Percentiles rank a stretch among this genome's conserved stretches.
phyloP scores from a whole-genome alignment of 2,888 invertebrate genomes.

The Calephelis perditalis region DNA sequence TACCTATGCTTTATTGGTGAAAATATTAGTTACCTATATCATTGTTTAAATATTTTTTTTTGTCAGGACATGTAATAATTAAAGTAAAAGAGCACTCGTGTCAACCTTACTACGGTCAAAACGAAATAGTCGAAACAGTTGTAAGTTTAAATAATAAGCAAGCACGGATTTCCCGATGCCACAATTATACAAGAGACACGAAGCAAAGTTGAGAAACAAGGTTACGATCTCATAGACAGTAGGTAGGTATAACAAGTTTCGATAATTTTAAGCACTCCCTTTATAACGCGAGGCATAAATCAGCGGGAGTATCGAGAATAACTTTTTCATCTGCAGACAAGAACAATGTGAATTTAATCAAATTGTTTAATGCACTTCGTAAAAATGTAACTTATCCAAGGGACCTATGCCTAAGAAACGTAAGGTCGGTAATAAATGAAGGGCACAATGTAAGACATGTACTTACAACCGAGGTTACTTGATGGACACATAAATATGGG shows the following conservation, averaged over 20 bases:
- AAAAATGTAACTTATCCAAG: too few species aligned
- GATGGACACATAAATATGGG: too few species aligned
- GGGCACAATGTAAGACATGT: too few species aligned
- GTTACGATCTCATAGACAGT: conserved; percentile 18
- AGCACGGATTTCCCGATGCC: conserved; percentile 17
- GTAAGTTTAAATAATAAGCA: conserved; percentile 15
- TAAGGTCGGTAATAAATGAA: too few species aligned
- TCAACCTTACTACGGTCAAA: conserved; percentile 17
- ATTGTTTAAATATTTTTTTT: too few species aligned
- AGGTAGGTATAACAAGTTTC: conserved; percentile 14
- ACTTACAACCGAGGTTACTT: too few species aligned
- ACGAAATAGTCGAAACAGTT: conserved; percentile 17
- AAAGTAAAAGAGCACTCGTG: conserved; percentile 18
- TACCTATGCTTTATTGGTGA: too few species aligned
- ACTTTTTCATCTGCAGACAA: conserved; percentile 13
- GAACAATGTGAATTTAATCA: too few species aligned
- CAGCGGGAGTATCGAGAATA: conserved; percentile 16
- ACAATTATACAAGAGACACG: conserved; percentile 19
- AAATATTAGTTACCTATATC: too few species aligned
- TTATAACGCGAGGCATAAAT: conserved; percentile 17
- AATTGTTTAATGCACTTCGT: too few species aligned
- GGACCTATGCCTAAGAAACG: too few species aligned
- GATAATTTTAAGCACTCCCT: conserved; percentile 11
- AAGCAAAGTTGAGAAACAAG: conserved; percentile 17
- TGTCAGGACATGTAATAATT: background rate